Base-by-base conservation (phyloP, 2,888 invertebrate species). In the Gasteruption jaculator region DNA sequence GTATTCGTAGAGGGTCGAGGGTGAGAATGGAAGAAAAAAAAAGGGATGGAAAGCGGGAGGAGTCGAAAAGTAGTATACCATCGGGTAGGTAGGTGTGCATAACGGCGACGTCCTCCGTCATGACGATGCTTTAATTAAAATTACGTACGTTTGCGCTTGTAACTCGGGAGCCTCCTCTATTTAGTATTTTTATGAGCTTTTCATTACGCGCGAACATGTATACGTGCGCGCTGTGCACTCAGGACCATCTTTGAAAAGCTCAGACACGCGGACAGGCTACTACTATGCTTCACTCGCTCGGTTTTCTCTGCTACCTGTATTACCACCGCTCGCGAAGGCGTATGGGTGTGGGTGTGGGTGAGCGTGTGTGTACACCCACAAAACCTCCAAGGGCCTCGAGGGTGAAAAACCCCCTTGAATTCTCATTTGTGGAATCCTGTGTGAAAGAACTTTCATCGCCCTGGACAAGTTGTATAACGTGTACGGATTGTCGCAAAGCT, bases 61-160 rank as follows among this genome's bases (percentile, higher is more conserved):
- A 42, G 43, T 43, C 35, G 44, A 45, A 38, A 43, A 44, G 45
- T 44, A 42, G 38, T 45, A 29, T 42, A 36, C 44, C 45, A 43
- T 41, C 39, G 43, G 32, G 37, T 32, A 36, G 45, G 36, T 15
- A 31, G 16, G 31, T 22, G 25, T 24, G 30, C 25, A 15, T 12
- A 34, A 16, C 26, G 21, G 48, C 53, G 50, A 53, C 58, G 58
- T 61, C 53, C 53, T 63, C 54, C 58, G 53, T 60, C 60, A 53
- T 57, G 56, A 52, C n/a, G n/a, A n/a, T 52, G 60, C 59, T 68
- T 68, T 68, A 67, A 68, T 68, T 68, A 68, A 68, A 69, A 67
- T 69, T 67, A 69, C 64, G 61, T 63, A 61, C 58, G 56, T 64
- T 63, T 60, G 60, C 59, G 56, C 54, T 53, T 57, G 56, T 61